These are phyloP conservation scores for Catalaphyllia jardinei DNA, from an alignment of 64 coral and sea anemone genomes.

Conservation along the genomic window DNA sequence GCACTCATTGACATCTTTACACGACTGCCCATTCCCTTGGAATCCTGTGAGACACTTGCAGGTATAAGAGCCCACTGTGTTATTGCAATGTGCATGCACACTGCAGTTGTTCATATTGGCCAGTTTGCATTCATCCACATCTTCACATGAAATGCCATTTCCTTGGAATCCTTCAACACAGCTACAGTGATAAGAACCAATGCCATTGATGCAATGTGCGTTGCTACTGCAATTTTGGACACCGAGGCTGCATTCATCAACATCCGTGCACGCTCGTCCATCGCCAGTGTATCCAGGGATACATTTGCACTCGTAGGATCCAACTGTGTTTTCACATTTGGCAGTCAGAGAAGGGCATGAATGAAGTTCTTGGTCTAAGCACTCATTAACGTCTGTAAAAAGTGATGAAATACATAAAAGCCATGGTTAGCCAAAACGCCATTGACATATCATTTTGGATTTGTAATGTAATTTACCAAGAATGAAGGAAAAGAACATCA, in stretches of 20 bases:
- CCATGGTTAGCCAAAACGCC: no score
- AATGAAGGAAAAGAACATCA: no score
- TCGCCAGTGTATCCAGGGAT: no score
- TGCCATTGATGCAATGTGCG: neutral
- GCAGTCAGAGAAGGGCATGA: neutral
- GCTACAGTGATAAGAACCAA: no score
- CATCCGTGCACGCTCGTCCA: neutral
- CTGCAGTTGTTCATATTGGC: neutral
- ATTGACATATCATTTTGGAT: no score
- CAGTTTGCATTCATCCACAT: no score
- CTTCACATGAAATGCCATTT: no score
- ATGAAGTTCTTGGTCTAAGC: neutral
- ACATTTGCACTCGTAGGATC: neutral
- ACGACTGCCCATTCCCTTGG: neutral
- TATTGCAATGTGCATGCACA: slow-evolving; percentile 16
- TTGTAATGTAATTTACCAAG: no score
- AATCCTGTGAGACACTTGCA: neutral
- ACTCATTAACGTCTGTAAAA: neutral
- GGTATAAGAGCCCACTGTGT: neutral
- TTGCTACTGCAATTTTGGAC: slow-evolving; percentile 9
- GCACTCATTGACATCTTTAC: neutral
- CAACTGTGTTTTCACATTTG: neutral
- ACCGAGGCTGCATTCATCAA: neutral
- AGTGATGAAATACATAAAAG: neutral
- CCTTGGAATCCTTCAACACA: neutral